Evolutionary conservation across 2,888 invertebrate genomes (phyloP).

Genomic region (Camptogramma bilineatum): DNA sequence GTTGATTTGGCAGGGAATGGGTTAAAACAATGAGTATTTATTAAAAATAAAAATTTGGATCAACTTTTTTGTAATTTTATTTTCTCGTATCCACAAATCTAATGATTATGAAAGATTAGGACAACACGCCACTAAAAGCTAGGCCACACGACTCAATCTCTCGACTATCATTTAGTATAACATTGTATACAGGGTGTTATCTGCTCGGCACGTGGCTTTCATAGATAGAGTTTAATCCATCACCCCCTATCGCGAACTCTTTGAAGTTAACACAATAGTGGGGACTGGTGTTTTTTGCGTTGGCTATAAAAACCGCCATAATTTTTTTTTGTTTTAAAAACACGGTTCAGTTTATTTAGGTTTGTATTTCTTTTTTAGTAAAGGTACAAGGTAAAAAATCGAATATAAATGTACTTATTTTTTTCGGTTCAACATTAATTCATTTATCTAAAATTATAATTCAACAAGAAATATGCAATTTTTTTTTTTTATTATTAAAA

Average conservation of each 20-base stretch:
- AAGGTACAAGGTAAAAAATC: not conserved
- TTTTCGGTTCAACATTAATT: no score
- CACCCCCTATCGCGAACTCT: slow-evolving; percentile 69
- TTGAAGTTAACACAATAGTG: slow-evolving; percentile 70
- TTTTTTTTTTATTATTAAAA: no score
- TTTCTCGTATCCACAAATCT: not conserved
- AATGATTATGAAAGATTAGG: not conserved
- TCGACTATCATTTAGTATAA: slow-evolving; percentile 57
- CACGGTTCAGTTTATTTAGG: slow-evolving; percentile 2
- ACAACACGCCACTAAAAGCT: slow-evolving; percentile 31
- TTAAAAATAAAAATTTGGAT: no score
- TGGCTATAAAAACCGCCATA: slow-evolving; percentile 32
- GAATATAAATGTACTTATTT: no score
- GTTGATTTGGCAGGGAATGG: no score
- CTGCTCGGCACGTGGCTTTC: slow-evolving; percentile 69
- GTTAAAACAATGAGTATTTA: no score
- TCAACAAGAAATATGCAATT: no score
- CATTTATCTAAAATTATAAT: no score
- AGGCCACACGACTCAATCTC: slow-evolving; percentile 56
- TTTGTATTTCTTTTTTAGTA: not conserved
- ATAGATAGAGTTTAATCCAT: slow-evolving; percentile 75
- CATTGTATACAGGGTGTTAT: slow-evolving; percentile 57
- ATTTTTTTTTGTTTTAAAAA: slow-evolving; percentile 39
- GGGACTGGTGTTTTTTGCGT: slow-evolving; percentile 50
- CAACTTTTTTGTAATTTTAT: no score